Percentiles rank a stretch among this genome's conserved stretches.
Evolutionary conservation across 2,113 vertebrate genomes (phyloP).

Genomic region (Vulpes ferrilata): DNA sequence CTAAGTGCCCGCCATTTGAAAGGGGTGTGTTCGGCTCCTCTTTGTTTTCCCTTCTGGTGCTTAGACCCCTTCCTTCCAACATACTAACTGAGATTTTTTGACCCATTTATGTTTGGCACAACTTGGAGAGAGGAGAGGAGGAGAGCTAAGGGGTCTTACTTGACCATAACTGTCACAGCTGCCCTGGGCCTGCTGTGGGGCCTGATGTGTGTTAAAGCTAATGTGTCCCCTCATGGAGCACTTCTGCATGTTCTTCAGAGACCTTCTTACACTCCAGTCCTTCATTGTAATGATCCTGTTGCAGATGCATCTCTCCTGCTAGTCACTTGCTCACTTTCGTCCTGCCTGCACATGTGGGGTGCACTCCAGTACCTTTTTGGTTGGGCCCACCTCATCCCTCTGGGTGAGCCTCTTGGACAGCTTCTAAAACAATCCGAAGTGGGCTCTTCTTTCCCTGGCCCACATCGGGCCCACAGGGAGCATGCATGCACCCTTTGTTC

Average conservation of each 20-base stretch:
- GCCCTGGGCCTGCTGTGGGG: neutral
- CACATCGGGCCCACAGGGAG: neutral
- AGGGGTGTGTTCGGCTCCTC: neutral
- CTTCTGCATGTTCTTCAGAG: neutral
- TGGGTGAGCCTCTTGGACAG: neutral
- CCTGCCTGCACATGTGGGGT: neutral
- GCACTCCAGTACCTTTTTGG: neutral
- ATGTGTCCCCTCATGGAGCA: neutral
- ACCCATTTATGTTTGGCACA: neutral
- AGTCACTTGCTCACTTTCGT: neutral
- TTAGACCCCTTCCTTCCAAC: neutral
- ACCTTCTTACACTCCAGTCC: neutral
- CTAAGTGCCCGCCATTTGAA: fast-evolving
- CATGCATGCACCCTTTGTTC: neutral
- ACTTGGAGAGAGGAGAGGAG: neutral
- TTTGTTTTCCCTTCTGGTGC: neutral
- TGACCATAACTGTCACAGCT: neutral
- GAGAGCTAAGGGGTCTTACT: neutral
- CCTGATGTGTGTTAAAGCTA: neutral
- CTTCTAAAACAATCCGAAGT: neutral
- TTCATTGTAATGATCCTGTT: neutral
- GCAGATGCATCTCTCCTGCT: neutral
- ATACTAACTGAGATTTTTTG: neutral
- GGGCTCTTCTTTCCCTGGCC: neutral
- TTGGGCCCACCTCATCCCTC: neutral